phyloP scores from a whole-genome alignment of 2,797 vertebrate species.

The Diplodus sargus region DNA sequence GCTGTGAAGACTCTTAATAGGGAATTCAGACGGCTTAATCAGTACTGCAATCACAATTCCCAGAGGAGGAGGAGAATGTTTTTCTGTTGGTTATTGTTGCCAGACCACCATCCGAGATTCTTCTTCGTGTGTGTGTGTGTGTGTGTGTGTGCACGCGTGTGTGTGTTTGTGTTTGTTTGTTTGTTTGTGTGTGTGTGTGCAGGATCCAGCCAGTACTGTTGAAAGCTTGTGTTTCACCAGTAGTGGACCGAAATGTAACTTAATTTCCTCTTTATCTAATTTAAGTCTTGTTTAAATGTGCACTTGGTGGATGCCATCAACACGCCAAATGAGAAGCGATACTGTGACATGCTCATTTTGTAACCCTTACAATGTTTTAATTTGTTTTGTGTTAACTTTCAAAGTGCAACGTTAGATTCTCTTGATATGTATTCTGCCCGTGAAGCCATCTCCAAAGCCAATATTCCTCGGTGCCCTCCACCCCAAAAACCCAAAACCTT shows the following conservation, averaged over 20 bases:
- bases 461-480: not conserved
- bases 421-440: not conserved
- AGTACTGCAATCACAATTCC: conserved; percentile 42
- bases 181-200: too few relatives aligned
- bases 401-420: not conserved
- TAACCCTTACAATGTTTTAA: not conserved
- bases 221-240: conserved; percentile 15
- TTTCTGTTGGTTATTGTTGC: conserved; percentile 49
- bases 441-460: not conserved
- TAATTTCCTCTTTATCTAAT: conserved; percentile 1
- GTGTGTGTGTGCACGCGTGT: too few relatives aligned
- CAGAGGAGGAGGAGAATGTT: conserved; percentile 33
- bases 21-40: conserved; percentile 49
- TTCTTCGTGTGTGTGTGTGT: too few relatives aligned
- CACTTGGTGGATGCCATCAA: not conserved
- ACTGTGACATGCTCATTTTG: not conserved
- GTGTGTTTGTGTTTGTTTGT: too few relatives aligned
- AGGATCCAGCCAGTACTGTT: not conserved
- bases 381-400: not conserved
- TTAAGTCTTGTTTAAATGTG: not conserved
- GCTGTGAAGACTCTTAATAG: conserved; percentile 33
- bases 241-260: conserved; percentile 26
- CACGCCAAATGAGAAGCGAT: not conserved
- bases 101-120: conserved; percentile 49
- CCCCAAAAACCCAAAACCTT: not conserved